Base-by-base conservation (phyloP, 2,797 vertebrate species). In the Cirrhinus molitorella region DNA sequence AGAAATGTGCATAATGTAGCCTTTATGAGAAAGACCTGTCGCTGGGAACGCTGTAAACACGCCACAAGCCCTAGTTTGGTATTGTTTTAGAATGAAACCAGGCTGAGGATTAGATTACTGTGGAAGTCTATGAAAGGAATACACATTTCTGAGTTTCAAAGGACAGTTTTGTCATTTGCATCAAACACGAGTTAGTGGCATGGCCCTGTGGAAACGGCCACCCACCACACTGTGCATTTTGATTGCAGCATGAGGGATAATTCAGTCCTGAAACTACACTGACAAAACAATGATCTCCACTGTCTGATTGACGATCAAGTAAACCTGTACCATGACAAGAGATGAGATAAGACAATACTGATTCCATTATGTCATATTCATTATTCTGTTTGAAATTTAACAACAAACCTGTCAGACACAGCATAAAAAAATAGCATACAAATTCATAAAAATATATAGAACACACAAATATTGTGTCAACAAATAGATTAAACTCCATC, bases 271-370 rank as follows among this genome's bases (percentile, higher is more conserved):
- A 61, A 79, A 37, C 37, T 61, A 57, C 70, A 91, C 80, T 85
- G 1, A 49, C 80, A 81, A 83, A 88, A 84, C 83, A 93, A 92
- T 86, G 85, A 72, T 61, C 84, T 81, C 88, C 85, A 92, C 89
- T 92, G 90, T 86, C 85, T 86, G 81, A 63, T 45, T 68, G 61
- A 17, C 40, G 3, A 53, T 25, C 3, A 14, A 47, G 71, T 49
- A 83, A 83, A 84, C 61, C 63, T 65, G 67, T 43, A 23, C 59
- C 47, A 74, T 57, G 61, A 63, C 59, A 37, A 37, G 37, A 31
- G 78, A 85, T 19, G 21, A 19, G 80, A 34, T 28, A 59, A 79
- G 76, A 83, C 71, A 17, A 61, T 51, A 19, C 21, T 16, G 67
- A 55, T 84, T 75, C 53, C 53, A 25, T 25, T 57, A 81, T 61